Conservation (phyloP, 2,797 vertebrate genomes). For the Poecilia wingei region DNA sequence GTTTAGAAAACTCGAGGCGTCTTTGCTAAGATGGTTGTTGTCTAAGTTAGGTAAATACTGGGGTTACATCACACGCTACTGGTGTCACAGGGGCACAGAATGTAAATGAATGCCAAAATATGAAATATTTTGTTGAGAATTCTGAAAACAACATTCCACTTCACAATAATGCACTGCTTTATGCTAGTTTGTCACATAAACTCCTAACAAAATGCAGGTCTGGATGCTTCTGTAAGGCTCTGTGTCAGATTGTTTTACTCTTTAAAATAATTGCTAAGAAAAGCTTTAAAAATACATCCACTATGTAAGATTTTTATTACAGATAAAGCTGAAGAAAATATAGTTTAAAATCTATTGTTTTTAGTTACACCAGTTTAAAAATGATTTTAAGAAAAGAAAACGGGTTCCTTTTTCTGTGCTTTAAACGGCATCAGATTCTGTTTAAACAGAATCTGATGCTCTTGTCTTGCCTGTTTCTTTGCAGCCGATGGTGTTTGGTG, state of each 20-base stretch:
- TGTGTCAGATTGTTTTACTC: not conserved
- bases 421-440: not conserved
- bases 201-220: not conserved
- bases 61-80: not conserved
- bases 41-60: not conserved
- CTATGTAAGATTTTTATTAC: not conserved
- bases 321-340: not conserved
- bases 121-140: not conserved
- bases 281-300: not conserved
- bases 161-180: not conserved
- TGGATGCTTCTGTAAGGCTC: not conserved
- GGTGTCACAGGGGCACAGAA: not conserved
- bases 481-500: constrained; percentile 96
- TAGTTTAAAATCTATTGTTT: not conserved
- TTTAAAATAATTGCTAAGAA: not conserved
- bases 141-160: not conserved
- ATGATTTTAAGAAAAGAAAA: not conserved
- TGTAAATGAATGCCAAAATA: not conserved
- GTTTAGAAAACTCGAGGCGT: not conserved
- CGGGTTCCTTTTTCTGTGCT: not conserved
- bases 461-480: constrained; percentile 7
- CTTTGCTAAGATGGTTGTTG: not conserved
- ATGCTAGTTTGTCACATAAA: not conserved
- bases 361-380: not conserved
- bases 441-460: not conserved